Base-by-base conservation (phyloP, 2,888 invertebrate species). In the Perithous albicinctus region DNA sequence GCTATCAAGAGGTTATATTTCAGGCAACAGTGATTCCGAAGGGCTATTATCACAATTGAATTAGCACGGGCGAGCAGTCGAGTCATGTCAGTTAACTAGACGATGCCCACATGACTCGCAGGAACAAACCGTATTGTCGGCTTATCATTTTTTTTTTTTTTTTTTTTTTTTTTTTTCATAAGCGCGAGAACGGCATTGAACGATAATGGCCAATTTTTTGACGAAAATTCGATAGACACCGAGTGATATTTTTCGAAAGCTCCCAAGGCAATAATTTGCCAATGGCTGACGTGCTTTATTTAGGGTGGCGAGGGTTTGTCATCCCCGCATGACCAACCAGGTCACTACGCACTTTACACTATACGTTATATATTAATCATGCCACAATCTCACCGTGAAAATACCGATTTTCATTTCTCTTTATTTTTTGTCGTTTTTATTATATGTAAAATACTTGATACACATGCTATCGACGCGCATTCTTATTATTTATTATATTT, bases 321-420 rank as follows among this genome's bases (percentile, higher is more conserved):
- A 41, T 12, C 12, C 7, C 12, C 41, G 41, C 10, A 41, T 41
- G 2, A 12, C 7, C 41, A 41, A 46, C 46, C 46, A 46, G 46
- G 46, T 46, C 46, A 15, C 46, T 46, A 46, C 46, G 20, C 48
- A 48, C 48, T 48, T 48, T 48, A 48, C 48, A 48, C 48, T 20
- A 10, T 18, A 20, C 20, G 7, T 5, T 18, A 15, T 43, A 43
- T 15, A 43, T 48, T 15, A 3, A 20, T 51, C 8, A 10, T 20
- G 12, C 20, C 4, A 8, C 23, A 23, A 4, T 7, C 0, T 0
- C 18, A 23, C 8, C 7, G 10, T 2, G 1, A 23, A 51, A 51
- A 51, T 18, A 5, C 23, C 23, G 8, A 51, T 56, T 26, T 12
- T n/a, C 26, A 38, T 35, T 59, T 15, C 56, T 32, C 46, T 46